phyloP scores from a whole-genome alignment of 2,888 invertebrate species.

The Cosmia trapezina region DNA sequence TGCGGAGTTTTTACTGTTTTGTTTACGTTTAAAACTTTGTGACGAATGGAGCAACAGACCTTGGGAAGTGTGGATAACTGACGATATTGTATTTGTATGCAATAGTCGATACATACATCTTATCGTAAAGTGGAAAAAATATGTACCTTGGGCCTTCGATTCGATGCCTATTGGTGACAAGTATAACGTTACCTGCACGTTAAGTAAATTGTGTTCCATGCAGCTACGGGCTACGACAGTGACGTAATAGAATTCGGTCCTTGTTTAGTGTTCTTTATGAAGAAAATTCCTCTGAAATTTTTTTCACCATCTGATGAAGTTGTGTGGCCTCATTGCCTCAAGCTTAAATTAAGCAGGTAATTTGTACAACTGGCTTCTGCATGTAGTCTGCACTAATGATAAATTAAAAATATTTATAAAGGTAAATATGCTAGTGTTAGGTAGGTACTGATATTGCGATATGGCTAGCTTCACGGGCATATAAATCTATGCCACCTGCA shows the following conservation, averaged over 20 bases:
- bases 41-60: constrained; percentile 47
- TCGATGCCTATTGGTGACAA: constrained; percentile 22
- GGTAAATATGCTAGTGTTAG: not conserved
- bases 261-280: too few relatives aligned
- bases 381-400: not conserved
- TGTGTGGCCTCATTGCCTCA: not conserved
- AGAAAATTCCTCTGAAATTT: too few relatives aligned
- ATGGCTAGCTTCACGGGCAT: constrained; percentile 32
- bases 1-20: constrained; percentile 42
- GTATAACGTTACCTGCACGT: not conserved
- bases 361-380: not conserved
- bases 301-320: too few relatives aligned
- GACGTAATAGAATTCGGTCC: not conserved
- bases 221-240: too few relatives aligned
- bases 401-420: constrained; percentile 12
- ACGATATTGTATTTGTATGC: constrained; percentile 38
- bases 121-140: constrained; percentile 38
- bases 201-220: not conserved
- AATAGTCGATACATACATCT: constrained; percentile 43
- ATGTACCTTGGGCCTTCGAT: constrained; percentile 30
- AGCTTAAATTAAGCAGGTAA: too few relatives aligned
- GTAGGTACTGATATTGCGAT: constrained; percentile 14
- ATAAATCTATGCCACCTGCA: constrained; percentile 58
- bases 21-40: too few relatives aligned
- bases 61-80: constrained; percentile 48